Evolutionary conservation across 23 tunicate genomes (phyloP).

Genomic region (Trididemnum nubilum): DNA sequence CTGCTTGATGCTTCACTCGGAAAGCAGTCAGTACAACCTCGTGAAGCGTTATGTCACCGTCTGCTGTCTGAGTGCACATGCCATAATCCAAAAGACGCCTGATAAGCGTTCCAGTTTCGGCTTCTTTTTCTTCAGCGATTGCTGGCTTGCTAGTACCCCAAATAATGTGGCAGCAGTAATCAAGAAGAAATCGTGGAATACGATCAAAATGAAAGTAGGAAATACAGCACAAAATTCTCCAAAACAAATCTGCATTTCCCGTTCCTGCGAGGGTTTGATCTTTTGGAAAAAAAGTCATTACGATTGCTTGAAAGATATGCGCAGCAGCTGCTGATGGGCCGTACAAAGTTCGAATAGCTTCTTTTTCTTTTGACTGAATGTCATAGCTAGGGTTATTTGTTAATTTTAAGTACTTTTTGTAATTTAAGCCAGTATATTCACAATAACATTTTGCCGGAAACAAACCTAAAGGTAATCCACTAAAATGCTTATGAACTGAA

Average conservation of each 20-base stretch:
- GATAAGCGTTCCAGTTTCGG: neutral
- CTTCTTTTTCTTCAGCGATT: neutral
- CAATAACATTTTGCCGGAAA: constrained; percentile 19
- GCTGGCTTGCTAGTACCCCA: no score
- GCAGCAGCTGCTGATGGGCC: constrained; percentile 16
- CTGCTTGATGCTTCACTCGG: neutral
- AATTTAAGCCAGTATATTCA: neutral
- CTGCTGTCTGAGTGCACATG: constrained; percentile 12
- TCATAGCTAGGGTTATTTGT: neutral
- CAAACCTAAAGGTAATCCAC: constrained; percentile 33
- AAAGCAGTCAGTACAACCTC: constrained; percentile 11
- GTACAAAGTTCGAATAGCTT: neutral
- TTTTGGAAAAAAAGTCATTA: constrained; percentile 20
- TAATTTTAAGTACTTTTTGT: constrained; percentile 12
- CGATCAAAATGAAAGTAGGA: neutral
- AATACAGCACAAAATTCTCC: neutral
- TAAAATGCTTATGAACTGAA: constrained; percentile 4
- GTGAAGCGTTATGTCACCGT: constrained; percentile 23
- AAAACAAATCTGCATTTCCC: neutral
- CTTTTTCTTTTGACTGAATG: neutral
- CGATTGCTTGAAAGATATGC: constrained; percentile 42
- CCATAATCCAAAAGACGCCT: neutral
- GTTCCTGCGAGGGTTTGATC: no score
- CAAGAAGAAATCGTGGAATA: no score
- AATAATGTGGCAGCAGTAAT: neutral